Base-by-base conservation (phyloP, 2,113 vertebrate species). In the Brachionichthys hirsutus region DNA sequence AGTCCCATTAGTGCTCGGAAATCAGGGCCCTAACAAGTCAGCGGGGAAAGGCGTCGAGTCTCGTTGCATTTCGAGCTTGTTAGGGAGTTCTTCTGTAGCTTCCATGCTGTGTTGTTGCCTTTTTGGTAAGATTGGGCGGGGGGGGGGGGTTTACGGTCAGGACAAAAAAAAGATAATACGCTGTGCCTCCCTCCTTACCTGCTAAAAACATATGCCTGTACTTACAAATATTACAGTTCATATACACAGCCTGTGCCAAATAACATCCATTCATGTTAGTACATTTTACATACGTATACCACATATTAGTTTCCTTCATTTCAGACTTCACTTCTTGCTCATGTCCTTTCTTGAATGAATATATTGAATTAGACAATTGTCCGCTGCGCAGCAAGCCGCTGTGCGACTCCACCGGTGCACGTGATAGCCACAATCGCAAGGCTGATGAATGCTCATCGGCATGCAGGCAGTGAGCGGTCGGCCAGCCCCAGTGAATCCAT, bases 11-110 rank as follows among this genome's bases (percentile, higher is more conserved):
- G 85, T 82, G 77, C 62, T 41, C 11, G 55, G 70, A 83, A 85
- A 89, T 88, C 85, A 73, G 75, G 67, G 67, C 71, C 74, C 85
- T 91, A 90, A 89, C 87, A 89, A 88, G 89, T 87, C 87, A 85
- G 79, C 44, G 54, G 87, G 87, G 89, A 88, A 46, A 62, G 70
- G 66, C 65, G 35, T 75, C n/a, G 50, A 71, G 70, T 85, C 87
- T 85, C 82, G 76, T 85, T 85, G 84, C 85, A 85, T 89, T 88
- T 88, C 12, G 30, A 80, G 85, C 83, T 89, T 87, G 83, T 90
- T 90, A 90, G 70, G 84, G 73, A 81, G 81, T 69, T 83, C 76
- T 70, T 38, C 64, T 51, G 63, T 19, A 73, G 78, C 71, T 65
- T 70, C 62, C 86, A 83, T 86, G 84, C 79, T 86, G 84, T 43